A percentile compares a stretch with the other conserved stretches of the same genome.
These are phyloP conservation scores for Hormaphis cornu DNA, from an alignment of 1,140 invertebrate species.

Conservation along the genomic window DNA sequence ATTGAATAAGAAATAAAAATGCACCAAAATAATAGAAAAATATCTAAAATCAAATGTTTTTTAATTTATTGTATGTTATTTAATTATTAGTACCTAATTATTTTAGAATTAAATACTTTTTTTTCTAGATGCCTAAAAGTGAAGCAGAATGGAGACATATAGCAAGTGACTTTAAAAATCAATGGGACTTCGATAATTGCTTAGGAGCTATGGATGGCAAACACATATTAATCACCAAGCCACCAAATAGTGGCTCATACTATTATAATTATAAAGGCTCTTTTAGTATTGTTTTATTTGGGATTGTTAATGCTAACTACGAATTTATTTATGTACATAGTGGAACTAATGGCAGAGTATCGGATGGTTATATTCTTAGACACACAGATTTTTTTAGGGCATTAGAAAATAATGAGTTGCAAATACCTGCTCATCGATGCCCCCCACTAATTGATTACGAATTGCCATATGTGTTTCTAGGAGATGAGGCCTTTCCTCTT, in stretches of 20 bases:
- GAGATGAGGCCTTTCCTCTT: not conserved
- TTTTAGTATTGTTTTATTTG: conserved; percentile 36
- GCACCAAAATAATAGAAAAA: too few species aligned
- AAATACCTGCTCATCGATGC: not conserved
- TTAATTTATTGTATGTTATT: too few species aligned
- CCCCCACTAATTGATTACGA: conserved; percentile 36
- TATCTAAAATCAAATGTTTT: too few species aligned
- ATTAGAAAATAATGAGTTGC: conserved; percentile 33
- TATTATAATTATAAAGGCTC: conserved; percentile 46
- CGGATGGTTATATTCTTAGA: conserved; percentile 42
- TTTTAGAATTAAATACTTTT: too few species aligned
- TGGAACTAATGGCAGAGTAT: conserved; percentile 36
- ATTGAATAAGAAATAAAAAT: too few species aligned
- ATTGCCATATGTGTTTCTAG: not conserved
- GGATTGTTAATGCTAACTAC: conserved; percentile 33
- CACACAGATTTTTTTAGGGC: conserved; percentile 35
- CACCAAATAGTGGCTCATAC: conserved; percentile 40
- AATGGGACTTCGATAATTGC: conserved; percentile 46
- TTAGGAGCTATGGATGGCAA: too few species aligned
- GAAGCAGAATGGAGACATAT: conserved; percentile 37
- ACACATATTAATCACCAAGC: conserved; percentile 41
- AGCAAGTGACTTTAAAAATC: conserved; percentile 40
- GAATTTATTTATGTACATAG: conserved; percentile 33
- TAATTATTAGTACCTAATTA: too few species aligned
- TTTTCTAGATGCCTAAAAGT: not conserved